Evolutionary conservation across 2,113 vertebrate species (phyloP).

Genomic region (Aldabrachelys gigantea): DNA sequence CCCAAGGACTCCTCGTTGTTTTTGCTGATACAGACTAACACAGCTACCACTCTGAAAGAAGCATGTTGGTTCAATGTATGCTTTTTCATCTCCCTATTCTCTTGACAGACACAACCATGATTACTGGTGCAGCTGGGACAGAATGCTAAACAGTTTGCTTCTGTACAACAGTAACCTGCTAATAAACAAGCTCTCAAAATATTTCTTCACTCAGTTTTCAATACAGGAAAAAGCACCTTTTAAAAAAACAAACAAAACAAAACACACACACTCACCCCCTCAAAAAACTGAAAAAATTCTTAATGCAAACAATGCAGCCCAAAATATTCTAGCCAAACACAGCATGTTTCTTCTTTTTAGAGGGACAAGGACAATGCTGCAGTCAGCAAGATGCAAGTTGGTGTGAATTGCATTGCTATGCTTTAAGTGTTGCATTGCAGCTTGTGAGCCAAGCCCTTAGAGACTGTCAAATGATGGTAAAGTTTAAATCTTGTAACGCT

Average conservation of each 20-base stretch:
- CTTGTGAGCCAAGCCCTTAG: constrained; percentile 28
- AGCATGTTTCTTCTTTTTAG: neutral
- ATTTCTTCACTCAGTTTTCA: constrained; percentile 24
- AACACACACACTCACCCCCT: no score
- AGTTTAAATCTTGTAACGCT: constrained; percentile 25
- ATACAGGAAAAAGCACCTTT: neutral
- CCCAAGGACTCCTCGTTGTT: no score
- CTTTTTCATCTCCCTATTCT: neutral
- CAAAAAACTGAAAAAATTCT: neutral
- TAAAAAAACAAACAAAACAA: neutral
- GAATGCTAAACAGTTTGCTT: constrained; percentile 4
- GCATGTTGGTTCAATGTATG: neutral
- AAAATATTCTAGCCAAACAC: neutral
- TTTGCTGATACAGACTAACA: no score
- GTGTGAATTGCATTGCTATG: constrained; percentile 41
- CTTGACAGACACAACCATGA: neutral
- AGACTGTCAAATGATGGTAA: neutral
- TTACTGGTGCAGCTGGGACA: neutral
- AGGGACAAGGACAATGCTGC: constrained; percentile 56
- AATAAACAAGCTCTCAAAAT: neutral
- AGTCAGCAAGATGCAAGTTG: constrained; percentile 48
- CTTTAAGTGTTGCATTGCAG: constrained; percentile 56
- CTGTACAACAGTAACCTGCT: neutral
- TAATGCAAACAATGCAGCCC: neutral
- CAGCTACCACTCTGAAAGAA: neutral